phyloP scores from a whole-genome alignment of 2,113 vertebrate genomes.

The Xiphorhynchus elegans region DNA sequence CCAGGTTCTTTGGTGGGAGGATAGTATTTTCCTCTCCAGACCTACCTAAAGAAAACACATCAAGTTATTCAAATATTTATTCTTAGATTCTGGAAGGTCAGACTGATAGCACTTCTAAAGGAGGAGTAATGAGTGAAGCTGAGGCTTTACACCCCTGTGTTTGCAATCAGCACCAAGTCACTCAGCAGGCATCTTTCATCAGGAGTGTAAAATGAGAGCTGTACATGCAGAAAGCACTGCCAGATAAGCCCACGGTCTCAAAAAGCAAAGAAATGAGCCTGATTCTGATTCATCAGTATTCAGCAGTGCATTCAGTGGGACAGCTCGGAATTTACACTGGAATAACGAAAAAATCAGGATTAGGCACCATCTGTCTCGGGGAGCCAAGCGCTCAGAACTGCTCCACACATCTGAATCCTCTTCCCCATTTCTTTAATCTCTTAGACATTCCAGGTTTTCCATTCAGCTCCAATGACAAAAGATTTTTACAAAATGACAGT shows the following conservation, averaged over 20 bases:
- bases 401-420: constrained; percentile 32
- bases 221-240: not conserved
- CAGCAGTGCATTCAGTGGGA: not conserved
- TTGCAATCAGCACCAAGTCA: not conserved
- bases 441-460: constrained; percentile 39
- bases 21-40: not conserved
- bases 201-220: not conserved
- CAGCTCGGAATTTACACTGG: constrained; percentile 26
- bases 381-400: not conserved
- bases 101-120: not conserved
- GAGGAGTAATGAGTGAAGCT: not conserved
- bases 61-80: constrained; percentile 1
- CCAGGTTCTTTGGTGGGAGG: not conserved
- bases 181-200: not conserved
- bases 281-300: constrained; percentile 30
- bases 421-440: constrained; percentile 10
- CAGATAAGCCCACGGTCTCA: not conserved
- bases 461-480: constrained; percentile 43
- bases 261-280: constrained; percentile 26
- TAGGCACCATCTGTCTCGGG: constrained; percentile 1
- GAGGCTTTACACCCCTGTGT: not conserved
- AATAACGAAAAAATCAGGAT: constrained; percentile 49
- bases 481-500: constrained; percentile 53
- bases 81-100: not conserved
- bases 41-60: constrained; percentile 18